phyloP scores from a whole-genome alignment of 1,140 invertebrate species.

The Stratiolaelaps scimitus region DNA sequence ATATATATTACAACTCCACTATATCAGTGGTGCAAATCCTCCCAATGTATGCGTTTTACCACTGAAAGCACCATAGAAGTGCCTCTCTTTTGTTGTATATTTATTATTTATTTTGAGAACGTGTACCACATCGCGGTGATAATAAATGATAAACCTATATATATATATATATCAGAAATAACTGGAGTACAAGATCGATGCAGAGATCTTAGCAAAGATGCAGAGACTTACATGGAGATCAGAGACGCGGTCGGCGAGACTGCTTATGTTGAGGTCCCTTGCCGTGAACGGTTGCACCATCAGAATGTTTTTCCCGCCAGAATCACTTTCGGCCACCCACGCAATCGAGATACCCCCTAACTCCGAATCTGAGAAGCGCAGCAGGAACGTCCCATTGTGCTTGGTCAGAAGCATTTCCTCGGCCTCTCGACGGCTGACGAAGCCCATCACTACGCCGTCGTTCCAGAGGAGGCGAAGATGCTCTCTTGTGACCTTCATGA shows the following conservation, averaged over 20 bases:
- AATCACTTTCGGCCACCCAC: constrained; percentile 60
- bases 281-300: constrained; percentile 82
- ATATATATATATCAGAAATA: too few relatives aligned
- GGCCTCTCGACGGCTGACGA: constrained; percentile 72
- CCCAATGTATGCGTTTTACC: too few relatives aligned
- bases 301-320: constrained; percentile 57
- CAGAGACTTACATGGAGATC: constrained; percentile 50
- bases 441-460: constrained; percentile 75
- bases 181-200: too few relatives aligned
- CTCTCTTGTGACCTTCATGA: constrained; percentile 88
- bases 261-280: constrained; percentile 76
- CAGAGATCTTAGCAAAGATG: too few relatives aligned
- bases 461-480: constrained; percentile 78
- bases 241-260: constrained; percentile 71
- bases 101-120: background rate
- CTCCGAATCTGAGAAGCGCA: constrained; percentile 87
- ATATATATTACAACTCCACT: too few relatives aligned
- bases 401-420: constrained; percentile 67
- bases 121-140: background rate
- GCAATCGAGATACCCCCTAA: constrained; percentile 91
- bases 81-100: background rate
- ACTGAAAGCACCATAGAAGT: background rate
- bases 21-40: too few relatives aligned
- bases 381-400: constrained; percentile 71
- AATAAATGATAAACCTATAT: background rate